Conservation (phyloP, 2,888 invertebrate species). For the Odontocolon sp. region DNA sequence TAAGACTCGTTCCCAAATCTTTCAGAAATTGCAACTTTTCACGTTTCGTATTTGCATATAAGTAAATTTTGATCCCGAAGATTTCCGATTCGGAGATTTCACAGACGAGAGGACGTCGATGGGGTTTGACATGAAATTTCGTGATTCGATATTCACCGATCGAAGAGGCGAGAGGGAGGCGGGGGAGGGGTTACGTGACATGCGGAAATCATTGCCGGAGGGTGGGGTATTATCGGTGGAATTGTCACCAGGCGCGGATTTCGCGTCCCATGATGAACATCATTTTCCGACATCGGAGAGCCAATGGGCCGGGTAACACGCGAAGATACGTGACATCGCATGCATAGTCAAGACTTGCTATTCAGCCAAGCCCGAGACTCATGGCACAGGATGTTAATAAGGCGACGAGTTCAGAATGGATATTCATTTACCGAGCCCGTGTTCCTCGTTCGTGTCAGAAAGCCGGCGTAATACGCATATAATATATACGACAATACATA, state of each 20-base stretch:
- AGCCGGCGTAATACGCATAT: slow-evolving; percentile 39
- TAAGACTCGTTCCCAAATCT: too few species aligned
- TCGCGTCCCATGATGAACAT: slow-evolving; percentile 18
- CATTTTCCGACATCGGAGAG: slow-evolving; percentile 9
- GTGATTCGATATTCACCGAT: neutral
- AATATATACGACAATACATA: slow-evolving; percentile 9
- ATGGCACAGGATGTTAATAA: slow-evolving; percentile 38
- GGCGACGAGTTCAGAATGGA: slow-evolving; percentile 33
- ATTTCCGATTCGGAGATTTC: neutral
- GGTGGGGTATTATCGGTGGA: neutral
- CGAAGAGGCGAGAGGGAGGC: too few species aligned
- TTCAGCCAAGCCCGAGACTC: slow-evolving; percentile 1
- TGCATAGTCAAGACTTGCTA: neutral
- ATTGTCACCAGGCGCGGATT: slow-evolving; percentile 16
- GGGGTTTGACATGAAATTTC: neutral
- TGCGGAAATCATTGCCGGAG: neutral
- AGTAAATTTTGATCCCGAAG: too few species aligned
- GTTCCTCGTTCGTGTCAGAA: slow-evolving; percentile 22
- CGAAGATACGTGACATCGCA: slow-evolving; percentile 2
- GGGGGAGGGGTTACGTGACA: neutral
- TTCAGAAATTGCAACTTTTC: too few species aligned
- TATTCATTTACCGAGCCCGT: slow-evolving; percentile 25
- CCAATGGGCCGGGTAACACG: neutral
- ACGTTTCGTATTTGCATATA: too few species aligned
- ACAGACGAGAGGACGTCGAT: neutral